Evolutionary conservation across 2,113 vertebrate species (phyloP).

Genomic region (Tichodroma muraria): DNA sequence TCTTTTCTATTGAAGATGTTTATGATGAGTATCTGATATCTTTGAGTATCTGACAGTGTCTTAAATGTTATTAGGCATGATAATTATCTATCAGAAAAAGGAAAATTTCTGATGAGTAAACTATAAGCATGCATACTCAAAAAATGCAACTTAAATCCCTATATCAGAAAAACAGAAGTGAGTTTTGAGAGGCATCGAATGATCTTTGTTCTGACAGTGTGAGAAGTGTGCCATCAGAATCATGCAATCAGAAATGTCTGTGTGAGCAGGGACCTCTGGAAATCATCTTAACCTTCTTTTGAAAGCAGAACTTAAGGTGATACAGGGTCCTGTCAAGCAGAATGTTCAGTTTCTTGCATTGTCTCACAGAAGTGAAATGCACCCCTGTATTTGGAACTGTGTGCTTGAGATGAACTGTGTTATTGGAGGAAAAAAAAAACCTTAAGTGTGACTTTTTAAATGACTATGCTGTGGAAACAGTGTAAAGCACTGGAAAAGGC

Average conservation of each 20-base stretch:
- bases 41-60: background rate
- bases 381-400: background rate
- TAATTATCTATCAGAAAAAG: background rate
- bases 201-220: background rate
- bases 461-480: background rate
- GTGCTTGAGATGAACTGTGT: background rate
- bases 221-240: background rate
- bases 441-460: background rate
- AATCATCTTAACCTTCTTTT: background rate
- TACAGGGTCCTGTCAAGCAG: background rate
- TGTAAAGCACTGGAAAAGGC: rapidly evolving
- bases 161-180: background rate
- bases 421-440: background rate
- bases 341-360: background rate
- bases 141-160: background rate
- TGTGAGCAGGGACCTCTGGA: background rate
- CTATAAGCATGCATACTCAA: background rate
- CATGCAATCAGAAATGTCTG: background rate
- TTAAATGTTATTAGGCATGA: background rate
- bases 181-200: background rate
- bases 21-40: too few species aligned
- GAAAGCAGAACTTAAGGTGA: background rate
- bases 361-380: background rate
- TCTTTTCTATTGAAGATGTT: background rate
- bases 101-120: background rate